Conservation (phyloP, 2,888 invertebrate species). For the Xestia sexstrigata region DNA sequence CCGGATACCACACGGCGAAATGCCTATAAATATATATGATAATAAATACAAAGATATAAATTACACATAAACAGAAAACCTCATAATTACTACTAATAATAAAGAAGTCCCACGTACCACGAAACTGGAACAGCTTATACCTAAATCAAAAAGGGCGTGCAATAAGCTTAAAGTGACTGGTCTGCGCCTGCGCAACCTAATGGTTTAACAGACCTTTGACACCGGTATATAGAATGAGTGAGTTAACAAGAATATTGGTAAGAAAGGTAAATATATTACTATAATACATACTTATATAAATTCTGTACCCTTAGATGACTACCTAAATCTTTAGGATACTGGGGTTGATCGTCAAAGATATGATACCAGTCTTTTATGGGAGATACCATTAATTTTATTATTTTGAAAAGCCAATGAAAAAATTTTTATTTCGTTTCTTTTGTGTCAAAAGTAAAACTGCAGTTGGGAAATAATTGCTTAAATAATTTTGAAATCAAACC, state of each 20-base stretch:
- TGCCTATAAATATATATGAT: no score
- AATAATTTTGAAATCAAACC: neutral
- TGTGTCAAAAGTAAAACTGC: no score
- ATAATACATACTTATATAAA: neutral
- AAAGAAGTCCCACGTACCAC: slow-evolving; percentile 29
- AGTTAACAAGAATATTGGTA: slow-evolving; percentile 46
- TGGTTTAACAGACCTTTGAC: slow-evolving; percentile 62
- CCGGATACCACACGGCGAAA: no score
- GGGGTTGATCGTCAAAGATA: neutral
- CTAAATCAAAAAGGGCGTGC: slow-evolving; percentile 59
- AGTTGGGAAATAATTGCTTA: no score
- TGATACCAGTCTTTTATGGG: neutral
- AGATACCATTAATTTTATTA: no score
- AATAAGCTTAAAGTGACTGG: slow-evolving; percentile 48
- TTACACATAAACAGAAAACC: no score
- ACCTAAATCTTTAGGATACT: neutral
- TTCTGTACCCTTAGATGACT: neutral
- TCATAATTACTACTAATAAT: neutral
- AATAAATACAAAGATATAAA: no score
- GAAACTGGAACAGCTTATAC: slow-evolving; percentile 53
- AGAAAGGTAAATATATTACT: slow-evolving; percentile 8
- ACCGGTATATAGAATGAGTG: slow-evolving; percentile 33
- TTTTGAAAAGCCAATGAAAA: no score
- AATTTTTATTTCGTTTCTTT: no score
- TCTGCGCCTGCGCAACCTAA: slow-evolving; percentile 59